phyloP scores from a whole-genome alignment of 2,113 vertebrate species.

The Ivindomyrus marchei region DNA sequence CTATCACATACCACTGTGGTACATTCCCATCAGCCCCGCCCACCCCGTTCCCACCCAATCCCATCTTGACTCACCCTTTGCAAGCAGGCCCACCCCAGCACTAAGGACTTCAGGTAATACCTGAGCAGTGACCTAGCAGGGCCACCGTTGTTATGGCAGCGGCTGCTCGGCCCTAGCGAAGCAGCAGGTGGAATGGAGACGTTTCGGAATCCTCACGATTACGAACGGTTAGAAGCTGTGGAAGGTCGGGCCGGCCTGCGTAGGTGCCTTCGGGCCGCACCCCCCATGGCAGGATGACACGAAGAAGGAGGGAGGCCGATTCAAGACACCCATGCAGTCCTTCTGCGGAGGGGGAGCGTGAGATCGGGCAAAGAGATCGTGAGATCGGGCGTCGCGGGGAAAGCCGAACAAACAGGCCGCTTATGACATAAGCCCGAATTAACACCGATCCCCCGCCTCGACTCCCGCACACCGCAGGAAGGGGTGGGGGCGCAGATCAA shows the following conservation, averaged over 20 bases:
- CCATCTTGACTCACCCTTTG: background rate
- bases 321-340: background rate
- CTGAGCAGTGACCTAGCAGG: background rate
- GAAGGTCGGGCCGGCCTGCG: background rate
- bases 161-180: background rate
- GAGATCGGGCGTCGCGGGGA: background rate
- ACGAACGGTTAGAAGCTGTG: background rate
- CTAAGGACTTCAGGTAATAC: background rate
- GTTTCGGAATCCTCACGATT: background rate
- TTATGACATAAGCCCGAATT: slow-evolving; percentile 52
- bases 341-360: background rate
- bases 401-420: background rate
- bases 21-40: background rate
- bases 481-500: slow-evolving; percentile 29
- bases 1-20: background rate
- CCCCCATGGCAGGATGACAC: background rate
- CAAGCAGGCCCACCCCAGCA: too few relatives aligned
- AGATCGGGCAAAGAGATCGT: background rate
- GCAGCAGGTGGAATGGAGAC: background rate
- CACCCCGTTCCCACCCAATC: background rate
- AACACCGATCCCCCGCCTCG: slow-evolving; percentile 37
- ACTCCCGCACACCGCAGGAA: background rate
- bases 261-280: background rate
- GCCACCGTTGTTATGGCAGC: background rate
- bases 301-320: background rate